Base-by-base conservation (phyloP, 1,140 invertebrate genomes). In the Oreohelix idahoensis region DNA sequence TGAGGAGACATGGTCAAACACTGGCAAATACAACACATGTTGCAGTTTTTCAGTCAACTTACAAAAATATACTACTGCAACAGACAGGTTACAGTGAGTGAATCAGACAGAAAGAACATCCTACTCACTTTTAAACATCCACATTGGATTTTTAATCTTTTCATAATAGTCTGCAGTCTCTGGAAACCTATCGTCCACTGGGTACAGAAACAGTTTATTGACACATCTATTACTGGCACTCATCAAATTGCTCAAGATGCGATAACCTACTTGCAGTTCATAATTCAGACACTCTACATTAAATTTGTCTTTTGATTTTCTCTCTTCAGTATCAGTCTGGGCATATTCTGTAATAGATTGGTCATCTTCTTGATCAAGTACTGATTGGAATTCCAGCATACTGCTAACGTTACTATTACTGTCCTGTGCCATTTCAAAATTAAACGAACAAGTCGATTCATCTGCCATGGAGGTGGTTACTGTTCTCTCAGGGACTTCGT, bases 51-150 rank as follows among this genome's bases (percentile, higher is more conserved):
- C n/a, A n/a, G n/a, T n/a, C n/a, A n/a, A n/a, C n/a, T n/a, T n/a
- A n/a, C n/a, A n/a, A n/a, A n/a, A n/a, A n/a, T n/a, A n/a, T n/a
- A n/a, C n/a, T n/a, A n/a, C n/a, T n/a, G n/a, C n/a, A n/a, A 45
- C 15, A 45, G 42, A 45, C 42, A 45, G 42, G 42, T 15, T n/a
- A n/a, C 42, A 45, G 15, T 23, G 20, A 58, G 42, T 45, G 42
- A 5, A 45, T 8, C 42, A 45, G 42, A 45, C 5, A 45, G 42
- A 58, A 23, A 58, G 51, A 58, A 26, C 51, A 53, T 29, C 38
- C 8, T 76, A 88, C 92, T 90, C 87, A 93, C 93, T 93, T 89
- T 92, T 92, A n/a, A 84, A 89, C 20, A 93, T 85, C 92, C 93
- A 93, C 85, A 93, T 91, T 11, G 93, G 93, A 51, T 91, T 87